Base-by-base conservation (phyloP, 2,113 vertebrate genomes). In the Zonotrichia leucophrys region DNA sequence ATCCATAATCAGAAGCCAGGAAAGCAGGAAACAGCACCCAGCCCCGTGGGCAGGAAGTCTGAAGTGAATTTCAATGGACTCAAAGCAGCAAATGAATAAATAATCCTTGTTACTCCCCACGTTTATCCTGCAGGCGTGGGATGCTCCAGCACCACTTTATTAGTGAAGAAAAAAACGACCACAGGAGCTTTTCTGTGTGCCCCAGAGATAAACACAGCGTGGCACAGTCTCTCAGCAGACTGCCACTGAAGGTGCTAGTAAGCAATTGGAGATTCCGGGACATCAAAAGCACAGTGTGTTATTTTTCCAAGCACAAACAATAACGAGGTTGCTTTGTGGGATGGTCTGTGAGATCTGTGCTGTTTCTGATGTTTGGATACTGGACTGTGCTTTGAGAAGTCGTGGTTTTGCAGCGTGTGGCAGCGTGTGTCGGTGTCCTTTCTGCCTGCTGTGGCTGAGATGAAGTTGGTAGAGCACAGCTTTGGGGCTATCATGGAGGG, bases 71-170 rank as follows among this genome's bases (percentile, higher is more conserved):
- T 77, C 83, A 69, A 25, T 75, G 18, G 88, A 66, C 80, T 79
- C n/a, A 76, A 63, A 92, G 56, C 80, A 96, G 72, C 80, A 87
- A 60, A 69, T 92, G 86, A 76, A 41, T 81, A 93, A 92, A 89
- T 90, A 90, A 42, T 62, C 83, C 39, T 30, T 41, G 41, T 66
- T 86, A 50, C 62, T 76, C 73, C 76, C 60, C 7, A 4, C 9
- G 0, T 68, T 75, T 86, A 18, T 72, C 66, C 83, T 2, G 3
- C 82, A 88, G 75, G 39, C 12, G 0, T 74, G 84, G 35, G 83
- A 44, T 90, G 88, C 88, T 90, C 76, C 25, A 8, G 30, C 88
- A 75, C 60, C 25, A 1, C 72, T 90, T 89, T 8, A 49, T 90
- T 89, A 94, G 64, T 10, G 19, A 79, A 44, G 55, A 15, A n/a